These are phyloP conservation scores for Erannis defoliaria DNA, from an alignment of 2,888 invertebrate species.

Conservation along the genomic window DNA sequence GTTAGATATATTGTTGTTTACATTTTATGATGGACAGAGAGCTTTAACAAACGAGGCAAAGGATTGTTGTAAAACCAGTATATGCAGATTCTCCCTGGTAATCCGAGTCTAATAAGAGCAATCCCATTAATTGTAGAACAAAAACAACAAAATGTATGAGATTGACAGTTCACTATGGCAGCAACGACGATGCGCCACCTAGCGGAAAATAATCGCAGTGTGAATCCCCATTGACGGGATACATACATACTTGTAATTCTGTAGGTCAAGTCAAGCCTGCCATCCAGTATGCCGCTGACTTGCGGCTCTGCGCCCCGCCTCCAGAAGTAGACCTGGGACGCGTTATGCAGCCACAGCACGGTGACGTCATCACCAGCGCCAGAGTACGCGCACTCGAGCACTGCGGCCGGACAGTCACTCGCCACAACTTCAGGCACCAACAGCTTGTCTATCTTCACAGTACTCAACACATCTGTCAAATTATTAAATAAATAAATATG, in stretches of 20 bases:
- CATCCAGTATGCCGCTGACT: conserved; percentile 47
- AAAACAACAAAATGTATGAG: too few relatives aligned
- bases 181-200: too few relatives aligned
- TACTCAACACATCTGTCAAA: conserved; percentile 47
- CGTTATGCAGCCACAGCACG: conserved; percentile 55
- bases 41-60: too few relatives aligned
- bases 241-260: conserved; percentile 46
- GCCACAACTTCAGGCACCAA: conserved; percentile 56
- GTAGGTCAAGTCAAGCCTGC: conserved; percentile 47
- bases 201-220: too few relatives aligned
- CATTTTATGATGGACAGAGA: too few relatives aligned
- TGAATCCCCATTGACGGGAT: too few relatives aligned
- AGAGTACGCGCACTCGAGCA: conserved; percentile 54
- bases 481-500: neutral
- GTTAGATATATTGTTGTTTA: too few relatives aligned
- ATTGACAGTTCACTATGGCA: too few relatives aligned
- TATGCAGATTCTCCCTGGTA: too few relatives aligned
- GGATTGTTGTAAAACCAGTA: too few relatives aligned
- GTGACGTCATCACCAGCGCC: conserved; percentile 47
- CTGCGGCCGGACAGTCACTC: conserved; percentile 42
- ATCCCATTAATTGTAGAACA: too few relatives aligned
- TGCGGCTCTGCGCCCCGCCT: conserved; percentile 44
- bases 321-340: conserved; percentile 54
- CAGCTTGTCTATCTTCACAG: conserved; percentile 55
- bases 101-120: too few relatives aligned